Evolutionary conservation across 2,113 vertebrate species (phyloP), one percentile per base, ranked within the genome.

Genomic region (Scophthalmus maximus): DNA sequence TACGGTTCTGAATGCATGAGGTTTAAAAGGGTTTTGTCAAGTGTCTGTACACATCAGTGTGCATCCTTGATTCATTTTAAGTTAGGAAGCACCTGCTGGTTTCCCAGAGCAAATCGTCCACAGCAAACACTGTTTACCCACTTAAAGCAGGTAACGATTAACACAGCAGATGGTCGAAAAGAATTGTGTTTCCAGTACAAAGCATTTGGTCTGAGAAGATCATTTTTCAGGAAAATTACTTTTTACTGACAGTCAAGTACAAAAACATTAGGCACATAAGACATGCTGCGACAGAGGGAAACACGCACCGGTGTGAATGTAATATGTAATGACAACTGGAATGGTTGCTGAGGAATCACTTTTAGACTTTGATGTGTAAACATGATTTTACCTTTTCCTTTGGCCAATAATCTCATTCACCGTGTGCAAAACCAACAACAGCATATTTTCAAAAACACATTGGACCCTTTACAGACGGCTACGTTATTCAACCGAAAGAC

Each of bases 151-250:
- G n/a, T n/a, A 53, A 3, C 25, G 32, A n/a, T 27, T 63, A 36
- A 26, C 27, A 70, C 44, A 50, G 68, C n/a, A n/a, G n/a, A n/a
- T n/a, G n/a, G n/a, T n/a, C n/a, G n/a, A n/a, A 40, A 27, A 10
- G 7, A 52, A 44, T 66, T 52, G 11, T 51, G 46, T 76, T 80
- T 66, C 69, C 50, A 85, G 71, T 82, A 71, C 86, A 85, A 73
- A 36, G 1, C 12, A 72, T 79, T 79, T 57, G 68, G 20, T 76
- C 51, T 42, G 6, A 50, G 34, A 25, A 12, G 20, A 62, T 71
- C 0, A 8, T 55, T 30, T 59, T 51, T 44, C 47, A 34, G 2
- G 30, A 72, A 59, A 65, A 34, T 15, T 49, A 32, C n/a, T n/a
- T 63, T 81, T 78, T 73, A 79, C 17, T 64, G 3, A 63, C 56